Percentiles rank a stretch among this genome's conserved stretches.
Conservation (phyloP, 1,140 invertebrate genomes). For the Scaptomyza hsui region DNA sequence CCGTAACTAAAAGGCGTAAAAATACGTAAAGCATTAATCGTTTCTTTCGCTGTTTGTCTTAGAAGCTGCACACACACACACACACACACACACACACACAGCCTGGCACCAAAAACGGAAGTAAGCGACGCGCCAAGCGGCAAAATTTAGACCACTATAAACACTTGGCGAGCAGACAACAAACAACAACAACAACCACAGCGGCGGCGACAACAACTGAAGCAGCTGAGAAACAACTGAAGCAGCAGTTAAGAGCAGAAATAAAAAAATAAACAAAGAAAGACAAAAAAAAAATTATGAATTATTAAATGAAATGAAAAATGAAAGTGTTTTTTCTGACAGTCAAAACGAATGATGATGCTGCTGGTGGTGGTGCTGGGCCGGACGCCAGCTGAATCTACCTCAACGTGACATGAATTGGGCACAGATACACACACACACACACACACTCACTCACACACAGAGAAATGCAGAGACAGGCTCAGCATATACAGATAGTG, state of each 20-base stretch:
- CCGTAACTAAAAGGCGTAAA: slow-evolving; percentile 62
- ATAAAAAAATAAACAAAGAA: slow-evolving; percentile 47
- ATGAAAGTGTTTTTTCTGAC: slow-evolving; percentile 75
- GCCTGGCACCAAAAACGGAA: slow-evolving; percentile 63
- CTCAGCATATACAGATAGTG: neutral
- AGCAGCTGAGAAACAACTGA: slow-evolving; percentile 34
- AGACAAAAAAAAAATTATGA: slow-evolving; percentile 63
- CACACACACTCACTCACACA: slow-evolving; percentile 1
- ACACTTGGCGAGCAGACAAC: slow-evolving; percentile 56
- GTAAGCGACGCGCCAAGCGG: slow-evolving; percentile 64
- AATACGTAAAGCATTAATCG: slow-evolving; percentile 66
- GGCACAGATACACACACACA: slow-evolving; percentile 38
- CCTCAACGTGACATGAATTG: slow-evolving; percentile 72
- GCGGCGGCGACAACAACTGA: slow-evolving; percentile 18
- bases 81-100: too few relatives aligned
- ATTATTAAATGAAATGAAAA: slow-evolving; percentile 81
- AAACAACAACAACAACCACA: slow-evolving; percentile 33
- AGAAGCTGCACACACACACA: slow-evolving; percentile 52
- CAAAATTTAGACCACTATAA: slow-evolving; percentile 69
- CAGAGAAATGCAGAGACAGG: slow-evolving; percentile 2
- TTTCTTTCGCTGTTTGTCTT: slow-evolving; percentile 49
- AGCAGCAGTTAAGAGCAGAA: slow-evolving; percentile 16
- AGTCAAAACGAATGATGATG: slow-evolving; percentile 41
- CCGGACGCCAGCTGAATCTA: slow-evolving; percentile 49
- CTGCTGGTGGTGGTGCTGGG: slow-evolving; percentile 32